Conservation (phyloP, 2,797 vertebrate species). For the Gymnoscopelus braueri region DNA sequence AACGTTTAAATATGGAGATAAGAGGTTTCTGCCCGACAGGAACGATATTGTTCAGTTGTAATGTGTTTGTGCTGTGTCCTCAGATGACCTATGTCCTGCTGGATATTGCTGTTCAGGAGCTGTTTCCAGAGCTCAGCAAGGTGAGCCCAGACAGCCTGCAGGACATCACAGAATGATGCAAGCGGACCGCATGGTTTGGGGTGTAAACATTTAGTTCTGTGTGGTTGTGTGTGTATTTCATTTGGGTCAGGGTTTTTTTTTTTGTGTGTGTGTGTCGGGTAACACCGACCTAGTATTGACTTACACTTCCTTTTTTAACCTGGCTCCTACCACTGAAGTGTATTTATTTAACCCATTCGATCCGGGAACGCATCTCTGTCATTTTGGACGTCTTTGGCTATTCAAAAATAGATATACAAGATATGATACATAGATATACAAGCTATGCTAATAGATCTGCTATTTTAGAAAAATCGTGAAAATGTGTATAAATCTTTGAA, state of each 20-base stretch:
- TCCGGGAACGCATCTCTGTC: no score
- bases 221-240: background rate
- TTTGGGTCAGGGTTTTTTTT: background rate
- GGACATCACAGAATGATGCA: background rate
- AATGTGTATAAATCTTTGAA: no score
- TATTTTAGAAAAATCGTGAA: no score
- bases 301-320: no score
- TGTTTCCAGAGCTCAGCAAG: slow-evolving; percentile 93
- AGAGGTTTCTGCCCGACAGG: background rate
- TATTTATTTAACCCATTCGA: no score
- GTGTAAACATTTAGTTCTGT: background rate
- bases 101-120: slow-evolving; percentile 92
- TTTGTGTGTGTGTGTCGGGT: background rate
- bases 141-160: slow-evolving; percentile 63
- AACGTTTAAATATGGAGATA: no score
- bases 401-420: no score
- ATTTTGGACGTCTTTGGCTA: no score
- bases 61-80: slow-evolving; percentile 25
- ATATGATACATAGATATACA: no score
- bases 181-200: background rate
- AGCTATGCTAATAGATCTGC: no score
- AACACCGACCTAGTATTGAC: background rate
- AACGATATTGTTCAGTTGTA: background rate
- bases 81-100: slow-evolving; percentile 94
- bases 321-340: no score